Evolutionary conservation across 2,113 vertebrate species (phyloP).

Genomic region (Synodontis membranacea): DNA sequence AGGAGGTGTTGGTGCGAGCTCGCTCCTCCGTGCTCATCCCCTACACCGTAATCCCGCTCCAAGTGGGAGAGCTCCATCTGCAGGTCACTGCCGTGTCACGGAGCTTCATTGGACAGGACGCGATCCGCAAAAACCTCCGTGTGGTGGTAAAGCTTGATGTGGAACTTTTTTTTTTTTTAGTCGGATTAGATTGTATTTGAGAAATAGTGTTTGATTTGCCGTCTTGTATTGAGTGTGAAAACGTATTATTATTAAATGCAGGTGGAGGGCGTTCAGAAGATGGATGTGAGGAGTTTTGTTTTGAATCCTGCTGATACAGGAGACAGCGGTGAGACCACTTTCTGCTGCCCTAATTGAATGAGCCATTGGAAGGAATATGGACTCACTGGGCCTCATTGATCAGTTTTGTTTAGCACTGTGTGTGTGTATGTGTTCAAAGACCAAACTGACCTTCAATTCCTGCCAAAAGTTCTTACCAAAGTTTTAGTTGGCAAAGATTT

Average conservation of each 20-base stretch:
- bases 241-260: too few relatives aligned
- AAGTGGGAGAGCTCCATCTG: slow-evolving; percentile 67
- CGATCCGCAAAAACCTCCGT: slow-evolving; percentile 68
- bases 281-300: slow-evolving; percentile 64
- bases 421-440: not conserved
- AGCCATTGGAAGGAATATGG: not conserved
- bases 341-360: not conserved
- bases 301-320: slow-evolving; percentile 66
- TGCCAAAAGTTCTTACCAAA: not conserved
- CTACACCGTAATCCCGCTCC: slow-evolving; percentile 73
- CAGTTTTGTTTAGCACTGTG: not conserved
- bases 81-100: slow-evolving; percentile 67
- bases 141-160: slow-evolving; percentile 68
- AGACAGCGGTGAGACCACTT: slow-evolving; percentile 54
- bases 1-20: slow-evolving; percentile 58
- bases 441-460: not conserved
- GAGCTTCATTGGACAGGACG: slow-evolving; percentile 60
- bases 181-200: not conserved
- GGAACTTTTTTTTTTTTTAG: not conserved
- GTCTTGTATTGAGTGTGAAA: too few relatives aligned
- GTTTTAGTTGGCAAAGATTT: not conserved
- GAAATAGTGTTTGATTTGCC: not conserved
- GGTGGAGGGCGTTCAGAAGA: slow-evolving; percentile 74
- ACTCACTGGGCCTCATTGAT: not conserved
- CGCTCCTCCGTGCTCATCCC: slow-evolving; percentile 65